Evolutionary conservation across 2,797 vertebrate genomes (phyloP).

Genomic region (Thalassophryne amazonica): DNA sequence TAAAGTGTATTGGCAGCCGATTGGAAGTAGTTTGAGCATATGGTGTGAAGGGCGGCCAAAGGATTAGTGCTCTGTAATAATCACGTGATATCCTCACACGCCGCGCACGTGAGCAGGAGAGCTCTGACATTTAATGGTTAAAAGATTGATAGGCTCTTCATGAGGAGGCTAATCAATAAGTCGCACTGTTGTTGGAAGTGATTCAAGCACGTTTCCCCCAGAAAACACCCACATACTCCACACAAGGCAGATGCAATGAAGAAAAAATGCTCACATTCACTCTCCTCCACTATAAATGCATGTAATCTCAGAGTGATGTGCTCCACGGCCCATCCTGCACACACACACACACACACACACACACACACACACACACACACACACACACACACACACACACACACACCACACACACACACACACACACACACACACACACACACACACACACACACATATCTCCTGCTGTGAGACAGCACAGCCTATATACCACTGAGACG

Average conservation of each 20-base stretch:
- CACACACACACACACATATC: background rate
- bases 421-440: background rate
- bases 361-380: constrained; percentile 4
- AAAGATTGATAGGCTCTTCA: constrained; percentile 64
- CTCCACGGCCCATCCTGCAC: too few species aligned
- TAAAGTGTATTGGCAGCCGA: constrained; percentile 39
- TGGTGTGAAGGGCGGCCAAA: constrained; percentile 60
- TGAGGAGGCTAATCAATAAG: constrained; percentile 66
- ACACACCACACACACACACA: background rate
- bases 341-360: too few species aligned
- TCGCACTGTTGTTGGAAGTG: constrained; percentile 55
- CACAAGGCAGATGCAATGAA: background rate
- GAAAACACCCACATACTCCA: constrained; percentile 14
- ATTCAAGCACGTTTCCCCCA: constrained; percentile 46
- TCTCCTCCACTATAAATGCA: too few species aligned
- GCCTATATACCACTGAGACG: background rate
- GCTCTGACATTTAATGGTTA: constrained; percentile 43
- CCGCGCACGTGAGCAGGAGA: constrained; percentile 6
- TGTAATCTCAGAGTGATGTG: too few species aligned
- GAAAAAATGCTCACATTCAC: too few species aligned
- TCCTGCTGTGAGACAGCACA: constrained; percentile 16
- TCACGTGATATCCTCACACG: constrained; percentile 8
- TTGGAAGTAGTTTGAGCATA: constrained; percentile 45
- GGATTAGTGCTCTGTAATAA: constrained; percentile 51
- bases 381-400: background rate